Evolutionary conservation across 2,797 vertebrate genomes (phyloP).

Genomic region (Selene dorsalis): DNA sequence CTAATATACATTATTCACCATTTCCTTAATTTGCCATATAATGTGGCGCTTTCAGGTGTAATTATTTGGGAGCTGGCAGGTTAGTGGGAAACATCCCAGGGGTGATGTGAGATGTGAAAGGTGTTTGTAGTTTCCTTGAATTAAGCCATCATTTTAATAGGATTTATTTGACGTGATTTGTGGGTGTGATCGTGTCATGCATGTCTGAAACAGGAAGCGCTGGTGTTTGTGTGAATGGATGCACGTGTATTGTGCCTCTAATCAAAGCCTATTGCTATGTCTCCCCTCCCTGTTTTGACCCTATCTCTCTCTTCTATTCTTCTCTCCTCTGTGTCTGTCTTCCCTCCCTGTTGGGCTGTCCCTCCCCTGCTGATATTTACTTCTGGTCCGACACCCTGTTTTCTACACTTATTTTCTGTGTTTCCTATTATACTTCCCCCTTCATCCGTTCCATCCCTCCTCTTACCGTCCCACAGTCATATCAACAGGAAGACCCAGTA

Average conservation of each 20-base stretch:
- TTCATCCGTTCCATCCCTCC: conserved; percentile 16
- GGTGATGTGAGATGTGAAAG: conserved; percentile 10
- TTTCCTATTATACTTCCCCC: neutral
- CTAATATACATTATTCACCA: conserved; percentile 51
- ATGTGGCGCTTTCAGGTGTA: conserved; percentile 47
- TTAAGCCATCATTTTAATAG: conserved; percentile 25
- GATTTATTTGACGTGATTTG: conserved; percentile 42
- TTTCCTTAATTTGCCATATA: conserved; percentile 50
- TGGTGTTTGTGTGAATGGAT: conserved; percentile 2
- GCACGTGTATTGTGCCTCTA: conserved; percentile 36
- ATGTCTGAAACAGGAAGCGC: conserved; percentile 8
- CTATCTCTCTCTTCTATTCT: conserved; percentile 25
- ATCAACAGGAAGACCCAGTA: conserved; percentile 99
- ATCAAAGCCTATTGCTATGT: conserved; percentile 60
- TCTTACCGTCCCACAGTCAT: conserved; percentile 84
- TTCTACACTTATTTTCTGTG: conserved; percentile 14
- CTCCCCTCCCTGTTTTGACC: conserved; percentile 44
- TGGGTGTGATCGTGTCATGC: conserved; percentile 21
- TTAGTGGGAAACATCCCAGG: conserved; percentile 22
- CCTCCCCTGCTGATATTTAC: conserved; percentile 42
- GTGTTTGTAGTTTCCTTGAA: conserved; percentile 26
- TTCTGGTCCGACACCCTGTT: conserved; percentile 35
- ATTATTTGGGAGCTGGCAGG: conserved; percentile 36
- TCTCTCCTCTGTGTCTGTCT: conserved; percentile 17
- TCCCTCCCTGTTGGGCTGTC: conserved; percentile 14